A percentile compares a stretch with the other conserved stretches of the same genome.
Evolutionary conservation across 1,140 invertebrate genomes (phyloP).

Genomic region (Lerema accius): DNA sequence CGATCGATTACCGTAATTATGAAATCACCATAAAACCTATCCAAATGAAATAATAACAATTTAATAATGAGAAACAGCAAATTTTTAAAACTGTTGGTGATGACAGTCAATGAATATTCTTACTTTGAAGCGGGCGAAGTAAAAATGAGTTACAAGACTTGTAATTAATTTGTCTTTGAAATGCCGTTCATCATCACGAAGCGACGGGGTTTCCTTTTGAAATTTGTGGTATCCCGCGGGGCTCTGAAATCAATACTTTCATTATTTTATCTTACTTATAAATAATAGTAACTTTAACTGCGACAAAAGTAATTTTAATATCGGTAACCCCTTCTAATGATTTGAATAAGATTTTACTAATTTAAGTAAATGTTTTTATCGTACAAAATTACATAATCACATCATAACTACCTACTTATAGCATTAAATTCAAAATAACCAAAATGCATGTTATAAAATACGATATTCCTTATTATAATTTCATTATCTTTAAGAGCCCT

Average conservation of each 20-base stretch:
- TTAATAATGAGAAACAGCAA: background rate
- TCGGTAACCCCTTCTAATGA: too few species aligned
- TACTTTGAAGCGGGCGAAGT: conserved; percentile 10
- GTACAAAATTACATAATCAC: too few species aligned
- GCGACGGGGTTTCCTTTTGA: conserved; percentile 39
- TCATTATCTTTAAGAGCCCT: conserved; percentile 13
- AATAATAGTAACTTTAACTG: conserved; percentile 41
- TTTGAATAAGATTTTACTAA: too few species aligned
- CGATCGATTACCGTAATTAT: too few species aligned
- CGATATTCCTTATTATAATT: conserved; percentile 11
- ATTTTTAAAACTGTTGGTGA: conserved; percentile 6
- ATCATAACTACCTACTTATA: too few species aligned
- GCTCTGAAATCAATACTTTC: conserved; percentile 44
- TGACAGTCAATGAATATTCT: conserved; percentile 14
- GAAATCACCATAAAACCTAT: too few species aligned
- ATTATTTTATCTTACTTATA: conserved; percentile 47
- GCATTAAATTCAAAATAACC: too few species aligned
- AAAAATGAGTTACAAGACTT: conserved; percentile 35
- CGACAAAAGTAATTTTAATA: too few species aligned
- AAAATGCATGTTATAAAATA: too few species aligned
- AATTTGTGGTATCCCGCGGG: conserved; percentile 46
- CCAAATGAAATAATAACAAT: too few species aligned
- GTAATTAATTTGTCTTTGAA: conserved; percentile 59
- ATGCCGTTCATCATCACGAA: conserved; percentile 39
- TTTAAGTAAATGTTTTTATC: too few species aligned